Percentiles rank a stretch among this genome's conserved stretches.
Conservation (phyloP, 1,140 invertebrate species). For the Paraescarpia echinospica region DNA sequence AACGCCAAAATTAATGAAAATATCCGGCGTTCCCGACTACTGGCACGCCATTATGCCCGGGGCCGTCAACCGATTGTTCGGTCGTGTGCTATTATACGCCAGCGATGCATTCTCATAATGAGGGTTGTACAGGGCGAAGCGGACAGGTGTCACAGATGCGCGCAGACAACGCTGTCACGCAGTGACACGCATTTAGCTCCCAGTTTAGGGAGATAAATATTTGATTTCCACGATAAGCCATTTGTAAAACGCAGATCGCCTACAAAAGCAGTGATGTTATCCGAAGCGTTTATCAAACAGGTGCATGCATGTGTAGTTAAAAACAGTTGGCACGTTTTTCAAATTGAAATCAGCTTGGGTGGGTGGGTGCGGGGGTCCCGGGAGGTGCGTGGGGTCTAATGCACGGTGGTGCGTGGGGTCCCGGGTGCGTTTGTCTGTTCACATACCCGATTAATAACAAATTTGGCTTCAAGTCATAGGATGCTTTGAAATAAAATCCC, state of each 20-base stretch:
- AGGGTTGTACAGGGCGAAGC: not conserved
- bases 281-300: not conserved
- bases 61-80: not conserved
- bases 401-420: too few relatives aligned
- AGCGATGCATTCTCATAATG: not conserved
- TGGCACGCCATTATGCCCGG: not conserved
- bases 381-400: too few relatives aligned
- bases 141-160: not conserved
- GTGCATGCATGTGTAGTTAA: not conserved
- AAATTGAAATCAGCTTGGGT: not conserved
- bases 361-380: too few relatives aligned
- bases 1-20: conserved; percentile 6
- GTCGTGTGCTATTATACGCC: not conserved
- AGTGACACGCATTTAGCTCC: not conserved
- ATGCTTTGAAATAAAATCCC: not conserved
- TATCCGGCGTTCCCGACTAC: not conserved
- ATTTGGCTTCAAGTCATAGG: not conserved
- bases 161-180: not conserved
- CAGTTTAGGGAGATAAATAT: not conserved
- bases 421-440: not conserved
- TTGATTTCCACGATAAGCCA: not conserved
- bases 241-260: not conserved
- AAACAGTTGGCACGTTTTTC: not conserved
- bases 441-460: not conserved
- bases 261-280: not conserved